Evolutionary conservation across 2,888 invertebrate genomes (phyloP).

Genomic region (Drosophila flavopinicola): DNA sequence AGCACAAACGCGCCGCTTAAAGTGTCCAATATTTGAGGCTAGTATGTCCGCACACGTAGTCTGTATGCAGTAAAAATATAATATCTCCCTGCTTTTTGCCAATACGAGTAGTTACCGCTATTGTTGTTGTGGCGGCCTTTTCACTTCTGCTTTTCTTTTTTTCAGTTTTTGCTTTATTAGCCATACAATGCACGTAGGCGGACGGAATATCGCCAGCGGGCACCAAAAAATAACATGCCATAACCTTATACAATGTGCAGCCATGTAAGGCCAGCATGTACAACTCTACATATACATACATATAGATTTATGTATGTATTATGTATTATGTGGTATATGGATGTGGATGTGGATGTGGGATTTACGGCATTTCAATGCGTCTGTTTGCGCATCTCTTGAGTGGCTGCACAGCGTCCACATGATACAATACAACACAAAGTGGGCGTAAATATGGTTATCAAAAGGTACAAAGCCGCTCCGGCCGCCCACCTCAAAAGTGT

Average conservation of each 20-base stretch:
- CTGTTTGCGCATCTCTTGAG: conserved; percentile 46
- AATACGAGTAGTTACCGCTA: conserved; percentile 46
- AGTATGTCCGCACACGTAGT: conserved; percentile 6
- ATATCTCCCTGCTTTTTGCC: conserved; percentile 50
- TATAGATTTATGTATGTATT: conserved; percentile 20
- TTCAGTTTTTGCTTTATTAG: conserved; percentile 69
- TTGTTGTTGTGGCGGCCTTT: conserved; percentile 25
- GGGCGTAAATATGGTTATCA: conserved; percentile 59
- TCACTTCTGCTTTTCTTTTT: neutral
- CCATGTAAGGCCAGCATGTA: conserved; percentile 19
- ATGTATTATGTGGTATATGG: conserved; percentile 9
- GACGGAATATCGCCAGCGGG: conserved; percentile 45
- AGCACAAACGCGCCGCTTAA: conserved; percentile 39
- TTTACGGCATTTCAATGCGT: conserved; percentile 55
- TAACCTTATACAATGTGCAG: conserved; percentile 44
- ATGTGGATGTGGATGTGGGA: conserved; percentile 23
- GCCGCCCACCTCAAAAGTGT: conserved; percentile 22
- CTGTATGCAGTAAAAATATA: conserved; percentile 53
- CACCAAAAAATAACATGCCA: conserved; percentile 50
- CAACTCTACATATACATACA: conserved; percentile 9
- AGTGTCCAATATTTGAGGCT: conserved; percentile 49
- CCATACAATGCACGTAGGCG: conserved; percentile 75
- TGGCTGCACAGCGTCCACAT: conserved; percentile 26
- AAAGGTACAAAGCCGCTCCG: conserved; percentile 52
- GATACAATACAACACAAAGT: conserved; percentile 27